These are phyloP conservation scores for Hydrochoerus hydrochaeris DNA, from an alignment of 2,113 vertebrate species.

Conservation along the genomic window DNA sequence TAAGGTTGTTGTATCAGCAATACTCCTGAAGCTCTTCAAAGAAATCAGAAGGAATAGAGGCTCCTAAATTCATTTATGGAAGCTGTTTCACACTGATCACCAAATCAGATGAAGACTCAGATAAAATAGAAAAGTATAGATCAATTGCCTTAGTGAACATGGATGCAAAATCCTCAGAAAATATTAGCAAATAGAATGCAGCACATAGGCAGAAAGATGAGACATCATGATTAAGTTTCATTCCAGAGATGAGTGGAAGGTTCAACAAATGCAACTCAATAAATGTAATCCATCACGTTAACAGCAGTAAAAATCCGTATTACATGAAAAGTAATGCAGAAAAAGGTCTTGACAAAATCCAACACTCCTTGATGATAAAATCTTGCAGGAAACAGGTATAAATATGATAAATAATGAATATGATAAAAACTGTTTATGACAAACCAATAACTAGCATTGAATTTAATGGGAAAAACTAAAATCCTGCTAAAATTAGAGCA, in stretches of 20 bases:
- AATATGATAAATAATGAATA: not conserved
- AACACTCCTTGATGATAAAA: not conserved
- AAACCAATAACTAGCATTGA: not conserved
- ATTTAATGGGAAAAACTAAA: not conserved
- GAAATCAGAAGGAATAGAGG: not conserved
- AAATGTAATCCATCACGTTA: not conserved
- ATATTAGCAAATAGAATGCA: not conserved
- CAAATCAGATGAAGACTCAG: not conserved
- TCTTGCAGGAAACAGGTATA: not conserved
- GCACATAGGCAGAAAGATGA: not conserved
- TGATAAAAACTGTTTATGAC: not conserved
- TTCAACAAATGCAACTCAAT: not conserved
- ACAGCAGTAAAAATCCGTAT: not conserved
- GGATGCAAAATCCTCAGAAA: not conserved
- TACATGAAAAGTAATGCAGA: not conserved
- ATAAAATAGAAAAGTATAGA: not conserved
- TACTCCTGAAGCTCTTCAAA: not conserved
- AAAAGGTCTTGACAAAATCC: not conserved
- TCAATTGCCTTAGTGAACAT: not conserved
- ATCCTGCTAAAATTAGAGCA: not conserved
- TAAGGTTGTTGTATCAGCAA: not conserved
- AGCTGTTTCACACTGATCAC: not conserved
- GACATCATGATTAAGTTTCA: not conserved
- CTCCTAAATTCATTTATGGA: not conserved
- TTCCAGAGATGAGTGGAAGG: not conserved